These are phyloP conservation scores for Platerodrilus igneus DNA, from an alignment of 2,888 invertebrate genomes.

Conservation along the genomic window DNA sequence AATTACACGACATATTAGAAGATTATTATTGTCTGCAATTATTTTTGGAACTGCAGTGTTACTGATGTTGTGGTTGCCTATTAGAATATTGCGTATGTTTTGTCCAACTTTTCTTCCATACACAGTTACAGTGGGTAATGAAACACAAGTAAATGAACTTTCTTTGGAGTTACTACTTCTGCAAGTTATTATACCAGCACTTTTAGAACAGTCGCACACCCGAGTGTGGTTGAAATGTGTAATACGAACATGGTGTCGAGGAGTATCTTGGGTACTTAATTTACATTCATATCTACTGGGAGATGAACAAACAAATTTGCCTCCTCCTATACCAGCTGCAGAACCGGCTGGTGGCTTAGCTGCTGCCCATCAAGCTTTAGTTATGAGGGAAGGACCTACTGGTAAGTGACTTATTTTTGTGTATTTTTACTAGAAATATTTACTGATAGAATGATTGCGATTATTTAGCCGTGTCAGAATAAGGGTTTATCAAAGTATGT, in stretches of 20 bases:
- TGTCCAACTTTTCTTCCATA: conserved; percentile 93
- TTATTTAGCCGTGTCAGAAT: no score
- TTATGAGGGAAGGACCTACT: conserved; percentile 68
- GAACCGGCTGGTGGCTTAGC: conserved; percentile 55
- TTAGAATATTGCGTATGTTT: conserved; percentile 73
- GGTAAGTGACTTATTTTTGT: conserved; percentile 31
- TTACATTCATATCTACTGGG: conserved; percentile 88
- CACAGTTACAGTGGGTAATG: conserved; percentile 77
- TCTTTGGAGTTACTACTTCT: conserved; percentile 87
- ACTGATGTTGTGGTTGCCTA: conserved; percentile 94
- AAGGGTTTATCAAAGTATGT: no score
- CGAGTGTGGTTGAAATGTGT: conserved; percentile 90
- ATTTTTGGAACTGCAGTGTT: conserved; percentile 95
- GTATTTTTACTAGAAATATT: neutral
- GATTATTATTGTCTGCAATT: conserved; percentile 88
- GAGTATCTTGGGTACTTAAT: conserved; percentile 78
- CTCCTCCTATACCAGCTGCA: conserved; percentile 34
- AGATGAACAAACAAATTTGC: conserved; percentile 48
- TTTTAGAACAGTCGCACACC: conserved; percentile 95
- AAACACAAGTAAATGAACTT: conserved; percentile 87
- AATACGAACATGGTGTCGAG: conserved; percentile 80
- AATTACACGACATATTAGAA: conserved; percentile 82
- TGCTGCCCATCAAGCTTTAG: conserved; percentile 83
- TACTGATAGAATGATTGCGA: no score
- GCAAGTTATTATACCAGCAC: conserved; percentile 91